Percentiles rank a stretch among this genome's conserved stretches.
Evolutionary conservation across 2,888 invertebrate genomes (phyloP).

Genomic region (Didymodactylos carnosus): DNA sequence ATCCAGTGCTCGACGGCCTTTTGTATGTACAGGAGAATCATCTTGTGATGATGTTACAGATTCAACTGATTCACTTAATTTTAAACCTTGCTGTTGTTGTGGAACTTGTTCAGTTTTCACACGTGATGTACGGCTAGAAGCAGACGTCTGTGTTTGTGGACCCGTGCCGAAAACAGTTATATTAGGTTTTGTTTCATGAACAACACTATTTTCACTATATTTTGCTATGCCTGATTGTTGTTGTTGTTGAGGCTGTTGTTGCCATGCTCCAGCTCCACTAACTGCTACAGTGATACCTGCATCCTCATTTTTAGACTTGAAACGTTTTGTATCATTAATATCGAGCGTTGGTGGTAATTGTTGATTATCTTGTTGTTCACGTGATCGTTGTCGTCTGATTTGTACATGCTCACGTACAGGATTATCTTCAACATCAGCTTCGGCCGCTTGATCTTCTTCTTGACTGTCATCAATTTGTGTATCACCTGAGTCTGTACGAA

Average conservation of each 20-base stretch:
- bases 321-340: neutral
- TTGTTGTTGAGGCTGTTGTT: neutral
- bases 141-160: no score
- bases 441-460: neutral
- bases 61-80: neutral
- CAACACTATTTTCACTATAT: neutral
- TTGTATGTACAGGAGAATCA: neutral
- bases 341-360: neutral
- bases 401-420: neutral
- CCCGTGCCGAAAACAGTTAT: neutral
- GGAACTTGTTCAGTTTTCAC: no score
- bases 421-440: neutral
- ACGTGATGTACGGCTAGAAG: no score
- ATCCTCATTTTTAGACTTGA: neutral
- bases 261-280: neutral
- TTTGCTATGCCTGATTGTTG: neutral
- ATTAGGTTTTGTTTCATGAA: neutral
- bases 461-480: neutral
- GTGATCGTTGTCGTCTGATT: neutral
- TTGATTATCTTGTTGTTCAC: neutral
- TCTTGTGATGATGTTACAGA: neutral
- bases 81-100: no score
- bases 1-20: no score
- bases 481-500: neutral
- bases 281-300: neutral